These are phyloP conservation scores for Diachasma alloeum DNA, from an alignment of 1,140 invertebrate species.

Conservation along the genomic window DNA sequence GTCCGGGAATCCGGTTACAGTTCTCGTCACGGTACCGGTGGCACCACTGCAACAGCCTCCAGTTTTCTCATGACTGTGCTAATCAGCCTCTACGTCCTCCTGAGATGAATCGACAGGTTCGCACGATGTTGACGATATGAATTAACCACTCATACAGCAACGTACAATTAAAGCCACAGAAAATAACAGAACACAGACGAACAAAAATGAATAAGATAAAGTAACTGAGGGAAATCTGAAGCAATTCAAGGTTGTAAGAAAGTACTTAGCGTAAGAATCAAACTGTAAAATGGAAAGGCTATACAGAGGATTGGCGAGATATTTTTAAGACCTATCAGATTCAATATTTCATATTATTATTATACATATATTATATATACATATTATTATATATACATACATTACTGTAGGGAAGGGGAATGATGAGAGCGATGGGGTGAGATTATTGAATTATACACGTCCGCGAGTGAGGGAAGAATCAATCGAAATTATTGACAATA, in stretches of 20 bases:
- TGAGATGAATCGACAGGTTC: slow-evolving; percentile 15
- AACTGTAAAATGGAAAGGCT: background rate
- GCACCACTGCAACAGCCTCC: background rate
- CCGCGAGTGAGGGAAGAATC: background rate
- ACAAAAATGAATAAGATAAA: slow-evolving; percentile 22
- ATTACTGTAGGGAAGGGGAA: background rate
- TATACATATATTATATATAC: slow-evolving; percentile 40
- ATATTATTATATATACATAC: slow-evolving; percentile 37
- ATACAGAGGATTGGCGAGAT: slow-evolving; percentile 54
- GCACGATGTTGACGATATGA: background rate
- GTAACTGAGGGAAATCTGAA: slow-evolving; percentile 26
- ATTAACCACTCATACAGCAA: background rate
- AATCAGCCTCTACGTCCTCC: slow-evolving; percentile 28
- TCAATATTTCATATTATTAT: slow-evolving; percentile 58
- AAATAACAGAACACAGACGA: slow-evolving; percentile 31
- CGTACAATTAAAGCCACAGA: slow-evolving; percentile 2
- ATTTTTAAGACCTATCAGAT: slow-evolving; percentile 63
- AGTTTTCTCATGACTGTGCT: slow-evolving; percentile 29
- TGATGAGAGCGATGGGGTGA: background rate
- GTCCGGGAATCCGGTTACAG: slow-evolving; percentile 77
- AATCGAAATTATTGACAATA: background rate
- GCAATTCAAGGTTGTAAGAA: slow-evolving; percentile 63
- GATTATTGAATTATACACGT: slow-evolving; percentile 28
- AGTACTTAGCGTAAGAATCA: slow-evolving; percentile 58
- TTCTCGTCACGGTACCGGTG: slow-evolving; percentile 37